phyloP scores from a whole-genome alignment of 2,113 vertebrate species.

The Canis aureus region DNA sequence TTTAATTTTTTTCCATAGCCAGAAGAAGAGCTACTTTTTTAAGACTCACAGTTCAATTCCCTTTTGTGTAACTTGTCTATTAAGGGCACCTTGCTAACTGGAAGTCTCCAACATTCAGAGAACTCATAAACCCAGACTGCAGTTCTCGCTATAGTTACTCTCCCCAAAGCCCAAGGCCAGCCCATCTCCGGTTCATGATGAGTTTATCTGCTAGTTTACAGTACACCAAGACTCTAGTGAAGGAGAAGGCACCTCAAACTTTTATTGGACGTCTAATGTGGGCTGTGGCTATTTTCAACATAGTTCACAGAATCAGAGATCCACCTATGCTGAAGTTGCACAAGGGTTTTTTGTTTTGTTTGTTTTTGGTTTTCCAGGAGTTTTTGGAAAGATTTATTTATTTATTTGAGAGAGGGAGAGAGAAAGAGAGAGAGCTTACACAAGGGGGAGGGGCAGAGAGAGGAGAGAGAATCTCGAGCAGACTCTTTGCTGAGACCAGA shows the following conservation, averaged over 20 bases:
- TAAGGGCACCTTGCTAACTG: neutral
- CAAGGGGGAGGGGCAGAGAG: neutral
- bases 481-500: neutral
- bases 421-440: neutral
- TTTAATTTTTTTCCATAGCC: constrained; percentile 11
- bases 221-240: neutral
- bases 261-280: neutral
- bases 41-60: neutral
- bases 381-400: neutral
- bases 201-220: neutral
- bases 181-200: neutral
- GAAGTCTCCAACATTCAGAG: neutral
- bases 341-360: neutral
- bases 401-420: neutral
- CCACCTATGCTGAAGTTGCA: neutral
- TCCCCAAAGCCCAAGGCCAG: neutral
- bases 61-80: neutral
- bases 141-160: neutral
- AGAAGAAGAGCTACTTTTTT: neutral
- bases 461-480: neutral
- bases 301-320: neutral
- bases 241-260: neutral
- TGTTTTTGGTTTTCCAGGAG: neutral
- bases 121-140: neutral
- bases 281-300: neutral